phyloP scores from a whole-genome alignment of 2,888 invertebrate species.

The Nomada ferruginata region DNA sequence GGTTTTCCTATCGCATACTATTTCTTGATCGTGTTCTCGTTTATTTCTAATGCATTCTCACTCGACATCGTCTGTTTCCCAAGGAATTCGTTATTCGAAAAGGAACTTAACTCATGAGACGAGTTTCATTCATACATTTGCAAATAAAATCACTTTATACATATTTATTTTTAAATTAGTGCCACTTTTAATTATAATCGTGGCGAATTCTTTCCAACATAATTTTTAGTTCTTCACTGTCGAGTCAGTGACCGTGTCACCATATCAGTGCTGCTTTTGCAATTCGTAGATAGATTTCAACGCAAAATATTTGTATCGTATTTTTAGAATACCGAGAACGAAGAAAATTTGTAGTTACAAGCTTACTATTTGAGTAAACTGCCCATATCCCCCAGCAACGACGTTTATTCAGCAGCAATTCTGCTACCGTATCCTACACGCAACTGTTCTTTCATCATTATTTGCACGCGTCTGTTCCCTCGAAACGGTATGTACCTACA shows the following conservation, averaged over 20 bases:
- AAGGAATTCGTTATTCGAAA: background rate
- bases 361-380: constrained; percentile 19
- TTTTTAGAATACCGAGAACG: background rate
- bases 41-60: background rate
- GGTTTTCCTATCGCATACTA: background rate
- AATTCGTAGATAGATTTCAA: background rate
- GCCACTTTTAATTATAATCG: no score
- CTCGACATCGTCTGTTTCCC: background rate
- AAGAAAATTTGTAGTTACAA: constrained; percentile 2
- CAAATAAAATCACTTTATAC: no score
- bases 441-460: constrained; percentile 36
- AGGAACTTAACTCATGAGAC: background rate
- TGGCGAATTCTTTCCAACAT: no score
- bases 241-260: no score
- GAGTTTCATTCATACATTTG: background rate
- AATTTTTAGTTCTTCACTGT: no score
- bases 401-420: constrained; percentile 18
- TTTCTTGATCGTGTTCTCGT: background rate
- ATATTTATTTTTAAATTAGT: no score
- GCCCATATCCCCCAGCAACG: constrained; percentile 12
- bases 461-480: constrained; percentile 21
- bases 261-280: background rate
- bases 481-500: background rate
- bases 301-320: background rate
- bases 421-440: constrained; percentile 20